These are phyloP conservation scores for Clupea harengus DNA, from an alignment of 2,113 vertebrate genomes.

Conservation along the genomic window DNA sequence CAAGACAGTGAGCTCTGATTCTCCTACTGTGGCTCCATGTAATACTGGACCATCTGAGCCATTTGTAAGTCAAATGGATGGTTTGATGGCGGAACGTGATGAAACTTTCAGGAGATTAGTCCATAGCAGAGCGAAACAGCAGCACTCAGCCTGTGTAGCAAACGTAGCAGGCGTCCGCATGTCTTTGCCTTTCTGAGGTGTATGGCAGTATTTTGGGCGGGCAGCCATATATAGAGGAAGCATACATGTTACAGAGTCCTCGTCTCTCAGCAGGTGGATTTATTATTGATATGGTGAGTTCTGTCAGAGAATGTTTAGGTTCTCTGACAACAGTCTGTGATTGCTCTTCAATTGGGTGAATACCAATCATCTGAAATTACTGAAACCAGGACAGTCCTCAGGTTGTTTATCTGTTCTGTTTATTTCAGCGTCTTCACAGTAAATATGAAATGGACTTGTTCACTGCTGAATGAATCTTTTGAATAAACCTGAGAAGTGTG, in stretches of 20 bases:
- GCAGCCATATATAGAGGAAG: neutral
- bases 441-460: neutral
- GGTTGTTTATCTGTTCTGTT: neutral
- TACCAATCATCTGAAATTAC: neutral
- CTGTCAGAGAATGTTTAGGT: neutral
- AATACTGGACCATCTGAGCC: neutral
- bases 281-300: neutral
- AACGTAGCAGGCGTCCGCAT: neutral
- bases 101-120: neutral
- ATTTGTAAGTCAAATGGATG: slow-evolving; percentile 12
- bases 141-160: neutral
- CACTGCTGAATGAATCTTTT: neutral
- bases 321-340: neutral
- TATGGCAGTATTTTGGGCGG: neutral
- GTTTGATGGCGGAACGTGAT: neutral
- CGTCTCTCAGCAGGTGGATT: neutral
- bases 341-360: neutral
- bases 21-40: neutral
- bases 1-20: neutral
- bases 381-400: neutral
- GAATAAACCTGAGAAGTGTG: neutral
- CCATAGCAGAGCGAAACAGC: neutral
- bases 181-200: neutral
- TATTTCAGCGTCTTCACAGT: neutral
- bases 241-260: neutral